phyloP scores from a whole-genome alignment of 2,113 vertebrate species.

The Anoplopoma fimbria region DNA sequence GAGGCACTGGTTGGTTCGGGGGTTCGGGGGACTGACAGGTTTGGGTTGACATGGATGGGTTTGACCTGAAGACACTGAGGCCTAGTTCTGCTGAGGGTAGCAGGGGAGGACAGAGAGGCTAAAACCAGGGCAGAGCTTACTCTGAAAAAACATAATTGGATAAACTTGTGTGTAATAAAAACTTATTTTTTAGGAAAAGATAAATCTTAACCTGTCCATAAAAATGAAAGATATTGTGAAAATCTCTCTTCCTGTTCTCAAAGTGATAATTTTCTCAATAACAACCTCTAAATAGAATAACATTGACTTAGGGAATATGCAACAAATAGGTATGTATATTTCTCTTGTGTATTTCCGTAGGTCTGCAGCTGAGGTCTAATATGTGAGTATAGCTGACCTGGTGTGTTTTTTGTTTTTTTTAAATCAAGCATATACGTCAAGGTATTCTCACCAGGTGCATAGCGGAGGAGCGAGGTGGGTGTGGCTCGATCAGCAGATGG shows the following conservation, averaged over 20 bases:
- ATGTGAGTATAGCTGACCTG: background rate
- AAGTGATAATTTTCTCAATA: background rate
- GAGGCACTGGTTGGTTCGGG: slow-evolving; percentile 51
- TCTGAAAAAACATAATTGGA: slow-evolving; percentile 41
- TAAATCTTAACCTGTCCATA: background rate
- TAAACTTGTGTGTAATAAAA: slow-evolving; percentile 30
- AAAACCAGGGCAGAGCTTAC: slow-evolving; percentile 5
- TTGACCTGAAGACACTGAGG: slow-evolving; percentile 60
- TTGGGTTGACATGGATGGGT: slow-evolving; percentile 62
- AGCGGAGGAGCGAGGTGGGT: slow-evolving; percentile 98
- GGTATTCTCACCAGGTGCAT: slow-evolving; percentile 97
- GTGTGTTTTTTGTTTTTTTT: background rate
- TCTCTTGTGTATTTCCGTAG: background rate
- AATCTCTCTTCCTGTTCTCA: background rate
- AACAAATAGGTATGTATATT: background rate
- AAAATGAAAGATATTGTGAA: background rate
- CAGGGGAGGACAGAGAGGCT: slow-evolving; percentile 50
- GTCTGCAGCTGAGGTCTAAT: background rate
- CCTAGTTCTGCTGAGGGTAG: slow-evolving; percentile 42
- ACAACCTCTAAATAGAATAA: background rate
- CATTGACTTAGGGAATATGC: background rate
- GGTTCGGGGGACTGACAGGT: slow-evolving; percentile 56
- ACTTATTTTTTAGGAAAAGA: no score
- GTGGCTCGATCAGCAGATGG: slow-evolving; percentile 98
- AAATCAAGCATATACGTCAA: background rate